Conservation (phyloP, 1,140 invertebrate species). For the Leucophenga varia region DNA sequence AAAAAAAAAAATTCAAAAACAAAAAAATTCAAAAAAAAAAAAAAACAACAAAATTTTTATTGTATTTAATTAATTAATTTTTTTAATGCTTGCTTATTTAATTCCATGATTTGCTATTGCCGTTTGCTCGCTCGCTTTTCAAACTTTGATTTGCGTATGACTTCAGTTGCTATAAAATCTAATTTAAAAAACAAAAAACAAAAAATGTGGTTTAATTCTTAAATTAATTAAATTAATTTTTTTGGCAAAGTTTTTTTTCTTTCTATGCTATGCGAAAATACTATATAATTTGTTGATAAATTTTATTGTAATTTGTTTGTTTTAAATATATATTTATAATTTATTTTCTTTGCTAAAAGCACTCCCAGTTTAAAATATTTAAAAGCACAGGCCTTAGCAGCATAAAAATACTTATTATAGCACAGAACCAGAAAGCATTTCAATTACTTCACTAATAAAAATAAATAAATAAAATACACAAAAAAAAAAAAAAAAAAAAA, state of each 20-base stretch:
- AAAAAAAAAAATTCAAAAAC: conserved; percentile 27
- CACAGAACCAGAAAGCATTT: no score
- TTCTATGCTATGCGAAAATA: no score
- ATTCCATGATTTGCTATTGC: conserved; percentile 22
- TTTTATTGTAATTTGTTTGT: neutral
- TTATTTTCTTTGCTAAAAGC: neutral
- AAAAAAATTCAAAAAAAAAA: conserved; percentile 20
- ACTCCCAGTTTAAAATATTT: neutral
- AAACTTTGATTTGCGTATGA: conserved; percentile 13
- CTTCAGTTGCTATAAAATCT: conserved; percentile 14
- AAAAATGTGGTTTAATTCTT: neutral
- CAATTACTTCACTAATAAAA: no score
- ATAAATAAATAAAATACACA: no score
- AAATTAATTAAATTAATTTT: neutral
- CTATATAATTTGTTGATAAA: no score
- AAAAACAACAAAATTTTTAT: conserved; percentile 28
- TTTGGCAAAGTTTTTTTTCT: no score
- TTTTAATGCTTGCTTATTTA: conserved; percentile 34
- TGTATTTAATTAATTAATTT: neutral
- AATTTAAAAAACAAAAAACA: neutral
- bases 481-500: no score
- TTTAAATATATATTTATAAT: neutral
- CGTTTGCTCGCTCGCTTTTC: conserved; percentile 45
- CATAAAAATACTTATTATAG: no score
- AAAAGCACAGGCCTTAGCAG: no score